These are phyloP conservation scores for Hydrochoerus hydrochaeris DNA, from an alignment of 2,113 vertebrate genomes.

Conservation along the genomic window DNA sequence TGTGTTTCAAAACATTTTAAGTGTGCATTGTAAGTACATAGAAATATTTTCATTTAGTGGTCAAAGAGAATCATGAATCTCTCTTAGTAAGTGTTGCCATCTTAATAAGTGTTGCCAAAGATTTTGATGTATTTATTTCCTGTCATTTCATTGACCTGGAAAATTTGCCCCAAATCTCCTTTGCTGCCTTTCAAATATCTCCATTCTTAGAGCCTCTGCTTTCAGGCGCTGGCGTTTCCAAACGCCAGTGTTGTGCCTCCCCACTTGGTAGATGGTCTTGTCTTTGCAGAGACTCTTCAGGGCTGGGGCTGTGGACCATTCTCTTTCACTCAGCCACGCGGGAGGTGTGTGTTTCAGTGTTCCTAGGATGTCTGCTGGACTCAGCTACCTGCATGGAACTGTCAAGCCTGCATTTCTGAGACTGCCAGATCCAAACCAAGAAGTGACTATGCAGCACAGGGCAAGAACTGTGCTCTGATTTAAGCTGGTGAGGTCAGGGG, in stretches of 20 bases:
- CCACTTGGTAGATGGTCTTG: too few relatives aligned
- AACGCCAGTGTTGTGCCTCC: too few relatives aligned
- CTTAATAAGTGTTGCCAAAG: not conserved
- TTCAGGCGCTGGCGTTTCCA: not conserved
- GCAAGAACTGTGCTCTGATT: not conserved
- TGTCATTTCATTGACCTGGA: not conserved
- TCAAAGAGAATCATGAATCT: not conserved
- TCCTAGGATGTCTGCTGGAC: not conserved
- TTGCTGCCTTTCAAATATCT: not conserved
- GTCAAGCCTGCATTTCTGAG: not conserved
- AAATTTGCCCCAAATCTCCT: not conserved
- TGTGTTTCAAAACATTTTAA: not conserved
- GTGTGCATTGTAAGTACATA: not conserved
- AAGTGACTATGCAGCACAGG: not conserved
- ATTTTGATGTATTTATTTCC: not conserved
- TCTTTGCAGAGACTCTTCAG: not conserved
- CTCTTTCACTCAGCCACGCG: not conserved
- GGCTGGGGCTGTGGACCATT: accelerated
- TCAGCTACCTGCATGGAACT: not conserved
- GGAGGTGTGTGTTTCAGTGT: not conserved
- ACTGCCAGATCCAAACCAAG: not conserved
- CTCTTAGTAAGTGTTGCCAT: too few relatives aligned
- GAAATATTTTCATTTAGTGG: not conserved
- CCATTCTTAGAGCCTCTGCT: not conserved
- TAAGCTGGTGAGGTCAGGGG: not conserved